Evolutionary conservation across 2,888 invertebrate species (phyloP).

Genomic region (Tetheella fluctuosa): DNA sequence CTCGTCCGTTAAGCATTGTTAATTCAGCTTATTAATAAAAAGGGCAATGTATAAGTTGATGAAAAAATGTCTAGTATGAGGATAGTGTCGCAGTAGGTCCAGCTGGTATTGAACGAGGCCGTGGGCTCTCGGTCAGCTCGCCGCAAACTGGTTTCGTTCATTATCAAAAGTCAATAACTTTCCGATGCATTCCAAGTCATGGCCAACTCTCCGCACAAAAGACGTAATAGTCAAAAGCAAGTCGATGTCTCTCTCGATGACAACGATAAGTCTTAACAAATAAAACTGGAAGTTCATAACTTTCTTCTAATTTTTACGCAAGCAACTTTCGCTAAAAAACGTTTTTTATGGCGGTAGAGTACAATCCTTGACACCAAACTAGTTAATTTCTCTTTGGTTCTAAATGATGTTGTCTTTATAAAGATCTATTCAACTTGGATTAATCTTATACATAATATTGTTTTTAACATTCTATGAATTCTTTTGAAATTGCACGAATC

Average conservation of each 20-base stretch:
- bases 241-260: conserved; percentile 35
- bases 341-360: conserved; percentile 15
- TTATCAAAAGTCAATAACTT: conserved; percentile 85
- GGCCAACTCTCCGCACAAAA: conserved; percentile 69
- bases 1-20: conserved; percentile 35
- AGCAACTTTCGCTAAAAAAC: conserved; percentile 51
- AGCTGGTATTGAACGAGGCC: conserved; percentile 78
- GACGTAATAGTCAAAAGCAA: conserved; percentile 58
- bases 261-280: conserved; percentile 43
- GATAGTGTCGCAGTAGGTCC: conserved; percentile 48
- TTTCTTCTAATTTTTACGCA: conserved; percentile 51
- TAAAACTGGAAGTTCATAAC: conserved; percentile 41
- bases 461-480: neutral
- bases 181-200: conserved; percentile 80
- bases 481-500: neutral
- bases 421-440: conserved; percentile 25
- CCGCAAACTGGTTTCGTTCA: conserved; percentile 79
- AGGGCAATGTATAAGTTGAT: conserved; percentile 54
- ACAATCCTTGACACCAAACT: conserved; percentile 29
- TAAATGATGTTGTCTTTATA: conserved; percentile 26
- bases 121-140: conserved; percentile 76
- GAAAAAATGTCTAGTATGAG: conserved; percentile 41
- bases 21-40: conserved; percentile 32
- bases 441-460: neutral
- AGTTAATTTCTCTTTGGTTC: conserved; percentile 30